Evolutionary conservation across 2,797 vertebrate species (phyloP).

Genomic region (Leptoclinus maculatus): DNA sequence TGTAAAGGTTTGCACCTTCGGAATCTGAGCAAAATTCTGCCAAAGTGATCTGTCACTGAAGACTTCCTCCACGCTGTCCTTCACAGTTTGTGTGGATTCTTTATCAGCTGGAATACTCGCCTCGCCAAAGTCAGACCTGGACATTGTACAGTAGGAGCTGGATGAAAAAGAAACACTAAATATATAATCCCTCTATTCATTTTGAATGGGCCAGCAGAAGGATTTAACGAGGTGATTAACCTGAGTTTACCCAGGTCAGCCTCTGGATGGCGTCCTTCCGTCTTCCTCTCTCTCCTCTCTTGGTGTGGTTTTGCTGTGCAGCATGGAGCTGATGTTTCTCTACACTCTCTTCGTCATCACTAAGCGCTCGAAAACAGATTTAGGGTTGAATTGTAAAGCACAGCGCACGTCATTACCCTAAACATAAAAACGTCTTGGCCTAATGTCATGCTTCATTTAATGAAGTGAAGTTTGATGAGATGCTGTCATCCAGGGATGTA

Average conservation of each 20-base stretch:
- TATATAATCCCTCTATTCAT: neutral
- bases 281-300: conserved; percentile 21
- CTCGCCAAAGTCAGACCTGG: conserved; percentile 35
- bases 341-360: neutral
- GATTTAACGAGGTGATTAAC: neutral
- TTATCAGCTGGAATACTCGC: neutral
- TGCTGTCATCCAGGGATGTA: neutral
- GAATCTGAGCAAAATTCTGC: conserved; percentile 17
- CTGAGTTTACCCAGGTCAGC: conserved; percentile 38
- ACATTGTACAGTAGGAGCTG: neutral
- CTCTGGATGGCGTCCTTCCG: conserved; percentile 48
- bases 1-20: neutral
- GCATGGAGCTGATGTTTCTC: conserved; percentile 37
- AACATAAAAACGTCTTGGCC: neutral
- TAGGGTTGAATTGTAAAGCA: neutral
- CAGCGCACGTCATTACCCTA: neutral
- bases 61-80: neutral
- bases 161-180: neutral
- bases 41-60: conserved; percentile 12
- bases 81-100: conserved; percentile 10
- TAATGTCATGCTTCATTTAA: neutral
- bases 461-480: neutral
- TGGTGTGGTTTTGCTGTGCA: conserved; percentile 67
- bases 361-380: neutral
- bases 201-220: neutral